Evolutionary conservation across 2,113 vertebrate genomes (phyloP), one percentile per base, ranked within the genome.

Genomic region (Anhinga anhinga): DNA sequence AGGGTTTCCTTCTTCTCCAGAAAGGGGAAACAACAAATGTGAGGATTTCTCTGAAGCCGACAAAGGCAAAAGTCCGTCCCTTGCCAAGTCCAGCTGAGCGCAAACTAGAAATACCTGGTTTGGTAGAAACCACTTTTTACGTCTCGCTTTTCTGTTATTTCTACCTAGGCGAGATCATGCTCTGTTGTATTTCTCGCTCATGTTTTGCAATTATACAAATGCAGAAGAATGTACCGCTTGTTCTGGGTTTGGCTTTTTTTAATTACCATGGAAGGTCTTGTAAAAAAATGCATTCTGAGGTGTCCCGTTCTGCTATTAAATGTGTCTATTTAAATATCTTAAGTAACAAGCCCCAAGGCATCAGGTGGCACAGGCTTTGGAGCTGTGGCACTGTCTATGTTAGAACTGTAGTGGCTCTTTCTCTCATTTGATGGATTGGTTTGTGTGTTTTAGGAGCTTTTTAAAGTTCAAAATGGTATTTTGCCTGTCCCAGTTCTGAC

Each of bases 101-200:
- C 61, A 66, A 78, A 86, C 36, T 74, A 81, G 72, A 93, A 93
- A 36, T 78, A 74, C 73, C 29, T 81, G 63, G 49, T 91, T 18
- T 11, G 82, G 65, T 49, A 70, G 67, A 90, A 96, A 82, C 63
- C 27, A 6, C 29, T n/a, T 88, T 52, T 74, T 83, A 74, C n/a
- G 15, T 86, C 47, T 67, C 32, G 5, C 18, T 81, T 89, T 88
- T 67, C 65, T 81, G 38, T 85, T 77, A 56, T 18, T 88, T 69
- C 29, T 50, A 2, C 49, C 83, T 71, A 19, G 0, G 0, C 32
- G 79, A 65, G 66, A 55, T n/a, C 29, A 8, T 69, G 16, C 20
- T 65, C 30, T 72, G 50, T 66, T 71, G 52, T 55, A 21, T 85
- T 90, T 50, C 53, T 92, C 3, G 1, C 49, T 65, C 26, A 3